phyloP scores from a whole-genome alignment of 2,888 invertebrate genomes.

The Dasypolia templi region DNA sequence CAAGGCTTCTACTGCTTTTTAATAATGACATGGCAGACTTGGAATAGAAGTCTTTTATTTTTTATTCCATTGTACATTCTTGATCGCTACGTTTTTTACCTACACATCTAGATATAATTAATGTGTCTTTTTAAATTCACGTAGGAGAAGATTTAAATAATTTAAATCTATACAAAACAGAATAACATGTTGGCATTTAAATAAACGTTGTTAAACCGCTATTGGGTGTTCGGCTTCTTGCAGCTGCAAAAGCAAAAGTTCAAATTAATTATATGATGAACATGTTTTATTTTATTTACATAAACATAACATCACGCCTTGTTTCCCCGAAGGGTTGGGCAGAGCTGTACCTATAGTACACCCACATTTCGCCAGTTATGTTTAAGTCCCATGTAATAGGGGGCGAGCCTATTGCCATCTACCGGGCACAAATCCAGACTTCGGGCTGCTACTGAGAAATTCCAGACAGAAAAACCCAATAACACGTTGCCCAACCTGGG shows the following conservation, averaged over 20 bases:
- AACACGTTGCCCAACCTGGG: too few relatives aligned
- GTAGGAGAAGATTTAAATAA: slow-evolving; percentile 6
- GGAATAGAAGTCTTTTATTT: slow-evolving; percentile 4
- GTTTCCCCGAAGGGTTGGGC: too few relatives aligned
- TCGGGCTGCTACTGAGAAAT: too few relatives aligned
- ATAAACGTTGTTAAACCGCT: not conserved
- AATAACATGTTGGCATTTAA: slow-evolving; percentile 17
- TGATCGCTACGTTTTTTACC: not conserved
- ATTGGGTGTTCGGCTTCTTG: not conserved
- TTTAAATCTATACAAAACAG: not conserved
- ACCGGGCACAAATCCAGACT: too few relatives aligned
- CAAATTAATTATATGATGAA: slow-evolving; percentile 12
- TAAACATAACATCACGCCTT: too few relatives aligned
- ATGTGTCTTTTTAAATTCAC: not conserved
- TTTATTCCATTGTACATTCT: slow-evolving; percentile 1
- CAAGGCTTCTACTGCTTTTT: slow-evolving; percentile 1
- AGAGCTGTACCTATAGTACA: too few relatives aligned
- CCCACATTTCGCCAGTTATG: too few relatives aligned
- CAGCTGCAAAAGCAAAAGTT: slow-evolving; percentile 15
- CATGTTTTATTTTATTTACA: too few relatives aligned
- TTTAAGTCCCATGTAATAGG: too few relatives aligned
- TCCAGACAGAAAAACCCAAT: too few relatives aligned
- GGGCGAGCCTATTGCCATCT: too few relatives aligned
- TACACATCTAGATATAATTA: too few relatives aligned
- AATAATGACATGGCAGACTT: slow-evolving; percentile 1